phyloP scores from a whole-genome alignment of 2,113 vertebrate genomes.

The Leptodactylus fuscus region DNA sequence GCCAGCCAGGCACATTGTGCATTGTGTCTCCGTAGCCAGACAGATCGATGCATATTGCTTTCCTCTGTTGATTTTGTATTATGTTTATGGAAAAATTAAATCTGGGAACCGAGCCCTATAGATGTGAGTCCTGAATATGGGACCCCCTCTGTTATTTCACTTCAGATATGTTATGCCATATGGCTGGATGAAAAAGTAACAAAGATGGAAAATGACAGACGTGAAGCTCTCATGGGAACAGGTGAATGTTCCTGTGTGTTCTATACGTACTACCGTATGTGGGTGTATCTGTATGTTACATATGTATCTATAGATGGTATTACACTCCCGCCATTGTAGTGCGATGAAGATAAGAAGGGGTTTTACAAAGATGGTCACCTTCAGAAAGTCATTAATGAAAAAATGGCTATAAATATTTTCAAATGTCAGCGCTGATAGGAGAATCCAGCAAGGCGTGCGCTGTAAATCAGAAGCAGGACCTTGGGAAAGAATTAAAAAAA shows the following conservation, averaged over 20 bases:
- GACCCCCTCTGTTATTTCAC: not conserved
- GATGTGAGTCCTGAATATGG: not conserved
- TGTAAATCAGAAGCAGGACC: constrained; percentile 87
- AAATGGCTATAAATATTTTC: constrained; percentile 99
- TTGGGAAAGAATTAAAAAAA: constrained; percentile 86
- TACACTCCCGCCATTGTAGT: not conserved
- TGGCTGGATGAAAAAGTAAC: no score
- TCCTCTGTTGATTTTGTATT: no score
- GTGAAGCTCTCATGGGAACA: no score
- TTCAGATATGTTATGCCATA: not conserved
- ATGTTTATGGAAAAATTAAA: no score
- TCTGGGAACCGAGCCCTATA: no score
- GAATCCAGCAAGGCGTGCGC: constrained; percentile 86
- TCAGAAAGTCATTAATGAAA: constrained; percentile 98
- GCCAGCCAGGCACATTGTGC: no score
- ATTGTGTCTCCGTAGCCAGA: no score
- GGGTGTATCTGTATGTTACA: no score
- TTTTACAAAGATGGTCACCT: constrained; percentile 96
- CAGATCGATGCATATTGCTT: no score
- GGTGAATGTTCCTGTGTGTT: no score
- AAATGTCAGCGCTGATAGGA: constrained; percentile 98
- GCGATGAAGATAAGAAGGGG: constrained; percentile 82
- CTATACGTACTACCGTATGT: no score
- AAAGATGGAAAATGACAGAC: no score
- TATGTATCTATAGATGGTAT: not conserved